These are phyloP conservation scores for Lutjanus argentimaculatus DNA, from an alignment of 2,797 vertebrate genomes.

Conservation along the genomic window DNA sequence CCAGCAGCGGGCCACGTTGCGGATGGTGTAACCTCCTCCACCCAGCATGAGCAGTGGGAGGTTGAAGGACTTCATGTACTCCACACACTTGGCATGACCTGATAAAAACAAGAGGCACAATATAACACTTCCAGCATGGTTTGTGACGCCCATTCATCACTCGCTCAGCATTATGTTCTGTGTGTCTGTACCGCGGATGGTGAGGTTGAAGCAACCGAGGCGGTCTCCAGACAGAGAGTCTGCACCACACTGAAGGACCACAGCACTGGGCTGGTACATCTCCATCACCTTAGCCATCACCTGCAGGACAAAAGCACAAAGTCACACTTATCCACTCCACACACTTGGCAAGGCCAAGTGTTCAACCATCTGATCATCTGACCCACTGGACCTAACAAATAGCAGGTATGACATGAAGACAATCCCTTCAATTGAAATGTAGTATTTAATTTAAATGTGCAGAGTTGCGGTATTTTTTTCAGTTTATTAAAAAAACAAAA, in stretches of 20 bases:
- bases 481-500: background rate
- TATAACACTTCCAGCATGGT: background rate
- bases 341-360: too few species aligned
- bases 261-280: slow-evolving; percentile 97
- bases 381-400: too few species aligned
- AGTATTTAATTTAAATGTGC: too few species aligned
- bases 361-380: too few species aligned
- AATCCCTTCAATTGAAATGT: background rate
- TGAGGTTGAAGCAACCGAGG: slow-evolving; percentile 96
- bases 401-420: background rate
- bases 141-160: background rate
- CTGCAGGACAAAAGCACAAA: slow-evolving; percentile 70
- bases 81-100: slow-evolving; percentile 95
- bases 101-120: background rate
- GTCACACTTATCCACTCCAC: background rate
- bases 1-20: slow-evolving; percentile 96
- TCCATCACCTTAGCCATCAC: slow-evolving; percentile 98
- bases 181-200: slow-evolving; percentile 90
- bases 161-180: too few species aligned
- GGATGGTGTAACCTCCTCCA: slow-evolving; percentile 95
- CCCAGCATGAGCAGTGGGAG: slow-evolving; percentile 95
- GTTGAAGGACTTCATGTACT: slow-evolving; percentile 95
- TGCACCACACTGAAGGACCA: slow-evolving; percentile 95
- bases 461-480: background rate
- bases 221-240: slow-evolving; percentile 96